Conservation (phyloP, 2,797 vertebrate species). For the Xenopus petersii region DNA sequence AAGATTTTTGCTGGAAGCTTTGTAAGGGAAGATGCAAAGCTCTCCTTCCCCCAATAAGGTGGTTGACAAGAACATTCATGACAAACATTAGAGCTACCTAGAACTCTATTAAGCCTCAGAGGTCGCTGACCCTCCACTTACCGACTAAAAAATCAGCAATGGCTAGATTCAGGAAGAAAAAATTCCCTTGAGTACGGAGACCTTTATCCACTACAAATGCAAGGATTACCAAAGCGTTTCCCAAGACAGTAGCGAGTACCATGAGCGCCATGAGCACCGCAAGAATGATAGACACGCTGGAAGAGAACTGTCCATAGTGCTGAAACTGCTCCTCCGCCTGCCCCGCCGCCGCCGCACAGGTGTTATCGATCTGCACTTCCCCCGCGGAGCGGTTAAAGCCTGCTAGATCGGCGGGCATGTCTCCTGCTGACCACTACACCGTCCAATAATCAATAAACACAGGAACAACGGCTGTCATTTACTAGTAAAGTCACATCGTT, state of each 20-base stretch:
- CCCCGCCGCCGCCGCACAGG: constrained; percentile 5
- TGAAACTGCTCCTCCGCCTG: constrained; percentile 51
- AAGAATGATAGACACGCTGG: constrained; percentile 57
- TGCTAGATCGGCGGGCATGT: constrained; percentile 18
- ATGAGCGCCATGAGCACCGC: constrained; percentile 68
- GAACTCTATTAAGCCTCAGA: no score
- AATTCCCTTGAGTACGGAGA: constrained; percentile 68
- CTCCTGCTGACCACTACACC: neutral
- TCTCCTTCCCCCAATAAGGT: no score
- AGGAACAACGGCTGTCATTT: neutral
- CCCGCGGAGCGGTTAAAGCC: constrained; percentile 35
- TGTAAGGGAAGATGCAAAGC: no score
- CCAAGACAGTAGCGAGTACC: constrained; percentile 66
- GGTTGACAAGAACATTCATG: no score
- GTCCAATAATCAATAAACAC: neutral
- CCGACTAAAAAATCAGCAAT: constrained; percentile 71
- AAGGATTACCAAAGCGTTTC: constrained; percentile 69
- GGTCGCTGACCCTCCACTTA: constrained; percentile 47
- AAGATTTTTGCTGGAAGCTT: no score
- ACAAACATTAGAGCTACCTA: no score
- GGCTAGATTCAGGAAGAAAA: constrained; percentile 76
- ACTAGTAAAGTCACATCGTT: constrained; percentile 15
- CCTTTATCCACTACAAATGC: constrained; percentile 68
- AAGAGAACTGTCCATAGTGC: constrained; percentile 58
- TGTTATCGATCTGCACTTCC: neutral